A percentile compares a stretch with the other conserved stretches of the same genome.
Conservation (phyloP, 2,888 invertebrate species). For the Erynnis tages region DNA sequence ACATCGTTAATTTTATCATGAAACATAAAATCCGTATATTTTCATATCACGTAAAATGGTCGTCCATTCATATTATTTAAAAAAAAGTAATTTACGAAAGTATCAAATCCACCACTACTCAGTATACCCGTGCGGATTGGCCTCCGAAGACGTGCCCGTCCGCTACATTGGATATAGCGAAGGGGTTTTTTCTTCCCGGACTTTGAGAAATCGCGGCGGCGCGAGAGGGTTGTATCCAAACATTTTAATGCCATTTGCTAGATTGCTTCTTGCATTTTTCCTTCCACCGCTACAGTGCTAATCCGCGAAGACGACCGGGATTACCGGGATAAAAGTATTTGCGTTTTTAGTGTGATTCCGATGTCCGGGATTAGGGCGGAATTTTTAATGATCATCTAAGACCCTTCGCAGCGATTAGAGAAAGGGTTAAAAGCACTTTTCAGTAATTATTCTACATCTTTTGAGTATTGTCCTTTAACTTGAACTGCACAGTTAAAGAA, state of each 20-base stretch:
- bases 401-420: slow-evolving; percentile 64
- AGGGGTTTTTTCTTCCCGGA: slow-evolving; percentile 73
- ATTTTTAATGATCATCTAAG: slow-evolving; percentile 67
- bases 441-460: slow-evolving; percentile 69
- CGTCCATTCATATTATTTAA: too few species aligned
- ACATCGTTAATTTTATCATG: too few species aligned
- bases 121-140: slow-evolving; percentile 47
- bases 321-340: slow-evolving; percentile 74
- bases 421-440: slow-evolving; percentile 74
- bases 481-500: background rate
- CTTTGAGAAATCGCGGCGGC: slow-evolving; percentile 78
- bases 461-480: slow-evolving; percentile 17
- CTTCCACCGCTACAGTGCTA: slow-evolving; percentile 66
- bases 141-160: slow-evolving; percentile 76
- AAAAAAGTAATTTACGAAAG: slow-evolving; percentile 39
- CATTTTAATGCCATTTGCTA: slow-evolving; percentile 82
- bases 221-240: slow-evolving; percentile 76
- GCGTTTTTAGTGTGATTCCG: slow-evolving; percentile 76
- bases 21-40: too few species aligned
- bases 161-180: slow-evolving; percentile 73
- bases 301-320: slow-evolving; percentile 69
- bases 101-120: slow-evolving; percentile 51
- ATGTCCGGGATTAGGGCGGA: slow-evolving; percentile 68
- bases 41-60: too few species aligned
- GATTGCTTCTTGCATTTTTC: slow-evolving; percentile 81